Evolutionary conservation across 2,888 invertebrate species (phyloP).

Genomic region (Mythimna albipuncta): DNA sequence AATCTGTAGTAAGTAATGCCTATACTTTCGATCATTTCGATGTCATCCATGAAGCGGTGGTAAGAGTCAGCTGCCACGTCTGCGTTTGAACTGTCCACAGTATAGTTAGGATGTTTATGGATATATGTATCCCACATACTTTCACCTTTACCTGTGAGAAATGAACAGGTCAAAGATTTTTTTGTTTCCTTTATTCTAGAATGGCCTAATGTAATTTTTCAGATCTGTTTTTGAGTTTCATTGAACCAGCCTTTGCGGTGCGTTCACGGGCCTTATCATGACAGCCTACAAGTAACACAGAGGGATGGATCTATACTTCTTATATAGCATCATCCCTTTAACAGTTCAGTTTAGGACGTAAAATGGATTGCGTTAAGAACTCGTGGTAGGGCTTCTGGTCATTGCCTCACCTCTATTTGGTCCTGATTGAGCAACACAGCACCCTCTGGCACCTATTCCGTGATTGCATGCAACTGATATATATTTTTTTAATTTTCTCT

Average conservation of each 20-base stretch:
- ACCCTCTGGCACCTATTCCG: neutral
- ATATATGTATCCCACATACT: constrained; percentile 92
- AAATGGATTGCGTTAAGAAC: no score
- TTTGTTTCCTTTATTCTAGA: no score
- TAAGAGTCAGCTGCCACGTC: constrained; percentile 93
- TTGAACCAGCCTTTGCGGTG: neutral
- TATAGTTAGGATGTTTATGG: constrained; percentile 88
- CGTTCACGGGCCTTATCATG: no score
- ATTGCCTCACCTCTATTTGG: neutral
- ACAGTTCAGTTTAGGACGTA: no score
- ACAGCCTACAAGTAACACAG: no score
- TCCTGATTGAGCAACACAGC: neutral
- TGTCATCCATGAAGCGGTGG: constrained; percentile 91
- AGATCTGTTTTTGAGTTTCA: neutral
- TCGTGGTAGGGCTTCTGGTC: no score
- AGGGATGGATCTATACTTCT: no score
- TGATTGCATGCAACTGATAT: neutral
- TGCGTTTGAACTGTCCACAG: constrained; percentile 90
- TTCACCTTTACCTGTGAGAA: constrained; percentile 90
- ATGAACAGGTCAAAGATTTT: neutral
- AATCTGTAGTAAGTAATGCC: constrained; percentile 92
- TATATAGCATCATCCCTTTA: no score
- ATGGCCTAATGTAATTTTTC: no score
- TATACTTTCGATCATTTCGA: constrained; percentile 90
- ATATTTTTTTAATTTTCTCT: neutral